Base-by-base conservation (phyloP, 2,888 invertebrate species). In the Drosophila falleni region DNA sequence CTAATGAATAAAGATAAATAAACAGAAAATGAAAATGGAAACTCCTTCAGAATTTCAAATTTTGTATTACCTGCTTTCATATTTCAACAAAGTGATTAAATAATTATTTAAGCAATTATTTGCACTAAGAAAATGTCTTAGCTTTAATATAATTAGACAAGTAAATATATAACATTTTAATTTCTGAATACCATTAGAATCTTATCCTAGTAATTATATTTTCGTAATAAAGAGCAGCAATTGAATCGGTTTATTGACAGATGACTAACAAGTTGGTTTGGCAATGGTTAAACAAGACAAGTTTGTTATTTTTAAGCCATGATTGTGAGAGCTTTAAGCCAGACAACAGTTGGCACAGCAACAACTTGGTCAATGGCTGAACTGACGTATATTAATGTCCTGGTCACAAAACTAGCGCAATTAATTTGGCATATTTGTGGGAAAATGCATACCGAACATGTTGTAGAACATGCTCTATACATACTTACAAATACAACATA, bases 381-480 rank as follows among this genome's bases (percentile, higher is more conserved):
- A 47, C 47, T 72, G 75, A 76, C 77, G 67, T 61, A 65, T 61
- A 74, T 78, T 78, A 78, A 78, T 78, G 78, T 47, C 33, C 39
- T 60, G 60, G 49, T 67, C 65, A 60, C 54, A 78, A 78, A 78
- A 78, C 78, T 78, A 66, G 68, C 68, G 78, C 78, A 78, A 78
- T 78, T 78, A 78, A 78, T 78, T 78, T 74, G 68, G 33, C 58
- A 78, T 74, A 78, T 65, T 76, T 76, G 58, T 70, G 74, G 51
- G 42, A 72, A 69, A 68, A 60, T 54, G 47, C 73, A 77, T 67
- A 51, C 31, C 42, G 49, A 53, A 56, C 70, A 65, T 61, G 54
- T 50, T 55, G 54, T 39, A 65, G 19, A 42, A 56, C 47, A 54
- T n/a, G 42, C 39, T 37, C 49, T 29, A 35, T 44, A 23, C 47